Base-by-base conservation (phyloP, 2,797 vertebrate species). In the Sandelia bainsii region DNA sequence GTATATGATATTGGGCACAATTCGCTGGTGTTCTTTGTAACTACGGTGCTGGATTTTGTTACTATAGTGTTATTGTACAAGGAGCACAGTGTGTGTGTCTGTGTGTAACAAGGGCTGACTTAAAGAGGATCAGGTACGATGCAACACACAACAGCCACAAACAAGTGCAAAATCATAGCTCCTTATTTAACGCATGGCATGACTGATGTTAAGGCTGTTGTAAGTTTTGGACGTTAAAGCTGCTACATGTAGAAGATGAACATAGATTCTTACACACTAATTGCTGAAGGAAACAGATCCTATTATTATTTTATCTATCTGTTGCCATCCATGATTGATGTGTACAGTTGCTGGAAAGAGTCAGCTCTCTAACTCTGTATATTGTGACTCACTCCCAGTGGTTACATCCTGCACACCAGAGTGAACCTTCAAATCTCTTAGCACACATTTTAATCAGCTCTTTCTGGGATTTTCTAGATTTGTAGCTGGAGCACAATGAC, bases 11-110 rank as follows among this genome's bases (percentile, higher is more conserved):
- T 2, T 11, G 53, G 52, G n/a, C 40, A 62, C 48, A 45, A 32
- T 40, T 82, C 73, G 85, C 87, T 90, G 87, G 90, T 87, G 82
- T 83, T 85, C 40, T 78, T 44, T 51, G 62, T 48, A 34, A 44
- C 40, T 52, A 40, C 68, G 62, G 72, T 79, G 86, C 84, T 80
- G 80, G 72, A 53, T 76, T 75, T 51, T 48, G 72, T 64, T 64
- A 23, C 60, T 70, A 75, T 37, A 6, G 12, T n/a, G 70, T 19
- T 25, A 9, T 22, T 13, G 62, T 23, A 59, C 11, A 52, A 58
- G 50, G 40, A 72, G 77, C 82, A 73, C 52, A 4, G 10, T 48
- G 40, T 29, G 60, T 61, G 19, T 42, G 29, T 32, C 5, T 32
- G 29, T 60, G 52, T 40, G 68, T 42, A 5, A 27, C 14, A 14